These are phyloP conservation scores for Camelus bactrianus DNA, from an alignment of 2,113 vertebrate genomes.

Conservation along the genomic window DNA sequence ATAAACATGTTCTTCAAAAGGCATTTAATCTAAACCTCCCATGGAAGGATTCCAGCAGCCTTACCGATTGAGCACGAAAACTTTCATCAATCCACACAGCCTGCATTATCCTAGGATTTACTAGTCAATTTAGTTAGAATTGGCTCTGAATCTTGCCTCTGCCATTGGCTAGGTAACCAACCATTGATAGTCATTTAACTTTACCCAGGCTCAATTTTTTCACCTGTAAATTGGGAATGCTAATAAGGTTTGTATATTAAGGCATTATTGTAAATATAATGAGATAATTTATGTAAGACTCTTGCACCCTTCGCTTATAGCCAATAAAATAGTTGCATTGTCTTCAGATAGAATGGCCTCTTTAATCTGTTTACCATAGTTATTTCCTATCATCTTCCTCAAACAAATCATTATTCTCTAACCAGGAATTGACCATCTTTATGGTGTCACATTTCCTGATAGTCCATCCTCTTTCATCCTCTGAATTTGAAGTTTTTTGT, in stretches of 20 bases:
- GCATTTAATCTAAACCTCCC: neutral
- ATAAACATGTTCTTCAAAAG: neutral
- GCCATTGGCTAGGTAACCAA: neutral
- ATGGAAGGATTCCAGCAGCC: neutral
- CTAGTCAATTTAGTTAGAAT: neutral
- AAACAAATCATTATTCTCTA: neutral
- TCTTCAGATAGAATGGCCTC: neutral
- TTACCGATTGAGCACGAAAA: neutral
- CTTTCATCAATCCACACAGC: neutral
- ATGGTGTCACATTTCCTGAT: slow-evolving; percentile 8
- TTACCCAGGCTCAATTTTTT: neutral
- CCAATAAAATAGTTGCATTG: neutral
- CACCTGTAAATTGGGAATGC: neutral
- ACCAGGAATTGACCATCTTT: neutral
- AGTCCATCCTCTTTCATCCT: neutral
- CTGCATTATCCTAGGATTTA: neutral
- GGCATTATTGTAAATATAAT: neutral
- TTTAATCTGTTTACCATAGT: neutral
- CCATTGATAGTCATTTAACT: neutral
- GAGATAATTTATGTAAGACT: neutral
- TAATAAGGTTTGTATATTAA: neutral
- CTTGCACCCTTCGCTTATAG: neutral
- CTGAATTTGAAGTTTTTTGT: neutral
- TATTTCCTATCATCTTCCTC: slow-evolving; percentile 3
- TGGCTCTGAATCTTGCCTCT: neutral